A percentile compares a stretch with the other conserved stretches of the same genome.
phyloP scores from a whole-genome alignment of 2,888 invertebrate species.

The Spisula subtruncata region DNA sequence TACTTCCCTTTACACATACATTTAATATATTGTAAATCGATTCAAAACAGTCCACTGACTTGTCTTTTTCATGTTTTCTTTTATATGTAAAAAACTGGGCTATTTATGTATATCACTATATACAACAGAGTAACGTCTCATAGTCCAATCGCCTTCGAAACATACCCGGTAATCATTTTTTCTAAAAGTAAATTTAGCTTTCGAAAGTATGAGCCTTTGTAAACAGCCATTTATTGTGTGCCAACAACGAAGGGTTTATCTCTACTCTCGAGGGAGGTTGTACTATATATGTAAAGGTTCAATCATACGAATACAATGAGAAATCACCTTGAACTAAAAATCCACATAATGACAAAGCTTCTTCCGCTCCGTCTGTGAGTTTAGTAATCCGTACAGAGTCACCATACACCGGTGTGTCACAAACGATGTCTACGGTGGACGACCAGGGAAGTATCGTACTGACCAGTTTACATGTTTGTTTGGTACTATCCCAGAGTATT shows the following conservation, averaged over 20 bases:
- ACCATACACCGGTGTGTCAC: conserved; percentile 25
- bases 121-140: background rate
- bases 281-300: background rate
- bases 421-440: conserved; percentile 15
- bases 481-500: conserved; percentile 27
- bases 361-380: background rate
- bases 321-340: conserved; percentile 21
- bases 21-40: no score
- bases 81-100: no score
- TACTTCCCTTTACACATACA: no score
- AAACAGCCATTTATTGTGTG: background rate
- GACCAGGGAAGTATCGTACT: background rate
- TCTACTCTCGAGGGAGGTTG: no score
- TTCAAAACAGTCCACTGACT: no score
- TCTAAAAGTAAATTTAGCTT: no score
- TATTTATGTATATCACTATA: no score
- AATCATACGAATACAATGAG: background rate
- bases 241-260: background rate
- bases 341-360: conserved; percentile 26
- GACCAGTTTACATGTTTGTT: conserved; percentile 29
- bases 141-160: no score
- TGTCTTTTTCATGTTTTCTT: no score
- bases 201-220: background rate
- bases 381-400: conserved; percentile 37
- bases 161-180: no score